These are phyloP conservation scores for Zaprionus davidi DNA, from an alignment of 1,140 invertebrate genomes.

Conservation along the genomic window DNA sequence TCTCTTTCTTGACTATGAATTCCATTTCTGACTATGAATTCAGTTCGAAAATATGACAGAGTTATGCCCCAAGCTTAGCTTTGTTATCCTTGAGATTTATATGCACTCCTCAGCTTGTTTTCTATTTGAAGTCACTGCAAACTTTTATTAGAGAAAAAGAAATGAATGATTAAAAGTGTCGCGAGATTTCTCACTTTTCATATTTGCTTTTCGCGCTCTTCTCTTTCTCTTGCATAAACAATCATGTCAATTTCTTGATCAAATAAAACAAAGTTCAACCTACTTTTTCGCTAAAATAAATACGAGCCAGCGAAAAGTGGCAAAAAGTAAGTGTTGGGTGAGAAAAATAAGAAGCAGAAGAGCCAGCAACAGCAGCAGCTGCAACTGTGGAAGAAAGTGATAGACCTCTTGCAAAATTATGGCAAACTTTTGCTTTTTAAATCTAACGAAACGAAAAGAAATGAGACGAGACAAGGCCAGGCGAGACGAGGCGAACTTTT, in stretches of 20 bases:
- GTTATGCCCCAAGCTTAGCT: slow-evolving; percentile 17
- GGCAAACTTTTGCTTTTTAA: slow-evolving; percentile 68
- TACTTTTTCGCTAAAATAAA: slow-evolving; percentile 54
- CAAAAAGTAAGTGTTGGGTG: slow-evolving; percentile 50
- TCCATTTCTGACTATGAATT: not conserved
- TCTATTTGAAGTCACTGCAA: slow-evolving; percentile 46
- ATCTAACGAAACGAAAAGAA: slow-evolving; percentile 64
- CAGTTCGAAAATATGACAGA: not conserved
- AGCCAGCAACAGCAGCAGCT: not conserved
- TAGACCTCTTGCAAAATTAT: slow-evolving; percentile 69
- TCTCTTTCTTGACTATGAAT: not conserved
- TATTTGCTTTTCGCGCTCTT: slow-evolving; percentile 40
- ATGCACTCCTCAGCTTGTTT: slow-evolving; percentile 13
- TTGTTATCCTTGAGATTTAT: slow-evolving; percentile 42
- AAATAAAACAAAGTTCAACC: slow-evolving; percentile 74
- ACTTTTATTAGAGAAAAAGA: slow-evolving; percentile 47
- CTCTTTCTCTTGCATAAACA: slow-evolving; percentile 62
- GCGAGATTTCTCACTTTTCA: slow-evolving; percentile 29
- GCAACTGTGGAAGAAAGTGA: slow-evolving; percentile 53
- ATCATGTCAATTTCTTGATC: slow-evolving; percentile 78
- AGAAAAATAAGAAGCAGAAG: slow-evolving; percentile 8
- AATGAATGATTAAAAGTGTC: slow-evolving; percentile 36
- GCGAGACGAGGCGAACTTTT: slow-evolving; percentile 49
- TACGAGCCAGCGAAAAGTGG: slow-evolving; percentile 49
- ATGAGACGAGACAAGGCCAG: slow-evolving; percentile 3